phyloP scores from a whole-genome alignment of 2,113 vertebrate species.

The Trichomycterus rosablanca region DNA sequence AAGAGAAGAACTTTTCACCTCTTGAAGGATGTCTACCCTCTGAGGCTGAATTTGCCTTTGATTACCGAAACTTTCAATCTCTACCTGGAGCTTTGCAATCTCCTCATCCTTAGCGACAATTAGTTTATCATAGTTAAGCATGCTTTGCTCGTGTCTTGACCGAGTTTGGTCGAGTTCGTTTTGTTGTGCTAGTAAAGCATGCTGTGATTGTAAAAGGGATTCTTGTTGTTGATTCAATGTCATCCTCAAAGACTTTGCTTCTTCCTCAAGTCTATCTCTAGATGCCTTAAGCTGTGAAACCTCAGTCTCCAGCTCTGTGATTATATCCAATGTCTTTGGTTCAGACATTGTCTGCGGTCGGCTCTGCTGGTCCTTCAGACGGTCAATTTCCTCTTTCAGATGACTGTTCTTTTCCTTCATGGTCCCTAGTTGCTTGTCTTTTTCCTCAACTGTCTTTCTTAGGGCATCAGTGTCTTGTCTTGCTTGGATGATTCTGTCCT shows the following conservation, averaged over 20 bases:
- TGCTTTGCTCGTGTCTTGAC: conserved; percentile 78
- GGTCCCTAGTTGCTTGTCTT: conserved; percentile 78
- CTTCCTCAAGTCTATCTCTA: conserved; percentile 74
- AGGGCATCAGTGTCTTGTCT: conserved; percentile 66
- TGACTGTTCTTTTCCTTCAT: conserved; percentile 98
- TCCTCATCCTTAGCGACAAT: conserved; percentile 84
- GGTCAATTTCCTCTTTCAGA: conserved; percentile 90
- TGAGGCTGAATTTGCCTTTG: conserved; percentile 67
- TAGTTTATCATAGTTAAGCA: conserved; percentile 73
- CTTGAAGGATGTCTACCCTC: conserved; percentile 76
- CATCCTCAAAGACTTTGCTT: conserved; percentile 71
- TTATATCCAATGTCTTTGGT: conserved; percentile 79
- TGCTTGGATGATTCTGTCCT: conserved; percentile 49
- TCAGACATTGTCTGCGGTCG: conserved; percentile 68
- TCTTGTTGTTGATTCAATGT: conserved; percentile 78
- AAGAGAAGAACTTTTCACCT: conserved; percentile 82
- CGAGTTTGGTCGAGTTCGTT: conserved; percentile 81
- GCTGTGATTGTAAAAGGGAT: conserved; percentile 70
- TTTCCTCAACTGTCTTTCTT: conserved; percentile 80
- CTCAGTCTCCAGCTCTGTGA: conserved; percentile 87
- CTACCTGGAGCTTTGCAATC: conserved; percentile 76
- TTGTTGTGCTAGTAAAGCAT: conserved; percentile 76
- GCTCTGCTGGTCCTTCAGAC: conserved; percentile 85
- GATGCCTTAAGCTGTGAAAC: conserved; percentile 77
- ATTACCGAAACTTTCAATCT: conserved; percentile 69